These are phyloP conservation scores for human DNA, from an alignment of 2,113 vertebrate genomes.

Conservation along the genomic window DNA sequence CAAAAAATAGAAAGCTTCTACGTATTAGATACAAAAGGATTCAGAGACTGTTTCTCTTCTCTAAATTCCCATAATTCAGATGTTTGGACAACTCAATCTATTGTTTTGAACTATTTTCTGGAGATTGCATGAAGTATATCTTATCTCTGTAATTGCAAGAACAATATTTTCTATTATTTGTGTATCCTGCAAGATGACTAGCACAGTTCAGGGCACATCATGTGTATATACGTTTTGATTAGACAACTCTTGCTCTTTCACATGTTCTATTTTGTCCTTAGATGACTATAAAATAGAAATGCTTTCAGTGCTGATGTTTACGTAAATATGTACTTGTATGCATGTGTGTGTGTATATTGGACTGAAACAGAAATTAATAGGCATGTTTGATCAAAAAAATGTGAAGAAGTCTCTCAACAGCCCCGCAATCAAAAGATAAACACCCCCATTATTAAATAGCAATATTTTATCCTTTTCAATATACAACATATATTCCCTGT, in stretches of 20 bases:
- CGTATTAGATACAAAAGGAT: neutral
- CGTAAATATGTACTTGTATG: neutral
- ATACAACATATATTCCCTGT: neutral
- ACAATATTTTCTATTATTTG: neutral
- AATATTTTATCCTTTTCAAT: neutral
- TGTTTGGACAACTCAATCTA: neutral
- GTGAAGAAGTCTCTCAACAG: neutral
- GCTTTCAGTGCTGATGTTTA: too few relatives aligned
- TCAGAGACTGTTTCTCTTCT: neutral
- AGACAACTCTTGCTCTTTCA: neutral
- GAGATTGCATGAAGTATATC: neutral
- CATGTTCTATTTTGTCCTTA: neutral
- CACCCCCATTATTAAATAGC: neutral
- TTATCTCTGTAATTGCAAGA: neutral
- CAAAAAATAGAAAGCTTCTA: neutral
- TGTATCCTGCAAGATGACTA: neutral
- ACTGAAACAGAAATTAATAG: neutral
- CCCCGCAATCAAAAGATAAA: neutral
- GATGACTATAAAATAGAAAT: neutral
- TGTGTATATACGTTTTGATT: neutral
- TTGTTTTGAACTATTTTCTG: neutral
- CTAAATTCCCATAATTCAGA: neutral
- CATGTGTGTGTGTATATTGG: fast-evolving
- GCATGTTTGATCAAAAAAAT: neutral
- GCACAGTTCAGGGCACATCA: neutral